Evolutionary conservation across 2,888 invertebrate genomes (phyloP).

Genomic region (Nephrotoma flavescens): DNA sequence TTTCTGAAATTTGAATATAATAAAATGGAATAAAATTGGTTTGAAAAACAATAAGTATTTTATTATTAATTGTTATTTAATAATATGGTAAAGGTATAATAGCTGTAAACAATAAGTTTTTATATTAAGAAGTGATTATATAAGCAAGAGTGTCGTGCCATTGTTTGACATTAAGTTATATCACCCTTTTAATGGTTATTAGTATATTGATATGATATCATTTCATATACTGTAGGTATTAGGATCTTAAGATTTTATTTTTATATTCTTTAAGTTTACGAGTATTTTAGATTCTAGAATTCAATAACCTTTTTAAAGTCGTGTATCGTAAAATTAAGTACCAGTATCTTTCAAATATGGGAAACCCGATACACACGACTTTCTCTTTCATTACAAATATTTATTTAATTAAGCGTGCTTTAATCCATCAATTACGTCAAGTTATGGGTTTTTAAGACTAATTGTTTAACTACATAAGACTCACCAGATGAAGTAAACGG

Average conservation of each 20-base stretch:
- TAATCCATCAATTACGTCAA: neutral
- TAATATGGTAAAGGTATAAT: neutral
- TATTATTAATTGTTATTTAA: neutral
- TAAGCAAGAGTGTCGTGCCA: neutral
- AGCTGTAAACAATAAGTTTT: neutral
- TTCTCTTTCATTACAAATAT: neutral
- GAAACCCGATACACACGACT: neutral
- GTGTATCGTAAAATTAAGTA: neutral
- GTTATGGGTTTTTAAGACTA: too few relatives aligned
- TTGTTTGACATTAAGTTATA: neutral
- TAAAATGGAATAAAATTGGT: neutral
- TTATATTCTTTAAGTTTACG: too few relatives aligned
- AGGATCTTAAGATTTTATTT: neutral
- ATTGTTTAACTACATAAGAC: too few relatives aligned
- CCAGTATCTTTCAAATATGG: neutral
- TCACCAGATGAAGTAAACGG: too few relatives aligned
- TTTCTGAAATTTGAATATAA: neutral
- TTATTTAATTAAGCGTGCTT: neutral
- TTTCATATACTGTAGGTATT: neutral
- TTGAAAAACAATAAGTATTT: neutral
- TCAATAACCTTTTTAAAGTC: neutral
- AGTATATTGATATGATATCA: neutral
- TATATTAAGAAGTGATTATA: neutral
- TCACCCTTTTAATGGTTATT: neutral
- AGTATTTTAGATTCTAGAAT: neutral